Base-by-base conservation (phyloP, 1,140 invertebrate species). In the Hycleus cichorii region DNA sequence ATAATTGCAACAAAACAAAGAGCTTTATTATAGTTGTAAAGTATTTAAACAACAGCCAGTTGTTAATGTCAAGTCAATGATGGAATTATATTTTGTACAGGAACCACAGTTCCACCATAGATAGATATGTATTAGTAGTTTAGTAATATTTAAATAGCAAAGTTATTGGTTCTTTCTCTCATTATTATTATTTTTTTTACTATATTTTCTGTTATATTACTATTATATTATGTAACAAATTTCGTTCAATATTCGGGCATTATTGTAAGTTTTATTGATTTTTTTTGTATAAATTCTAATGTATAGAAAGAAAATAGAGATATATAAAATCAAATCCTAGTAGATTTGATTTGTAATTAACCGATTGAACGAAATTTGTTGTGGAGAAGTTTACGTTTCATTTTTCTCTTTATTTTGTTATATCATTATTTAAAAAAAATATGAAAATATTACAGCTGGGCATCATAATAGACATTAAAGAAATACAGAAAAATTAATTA, bases 1-100 rank as follows among this genome's bases (percentile, higher is more conserved):
- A 40, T 52, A 55, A 48, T 50, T 57, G 24, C 11, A 56, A 50
- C 45, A 49, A 51, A n/a, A 4, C 11, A 45, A 24, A 46, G 42
- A 40, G 47, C 46, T 40, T 55, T 60, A 60, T 53, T 60, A 52
- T 60, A 57, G 47, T 59, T 56, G 54, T 62, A 61, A 62, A 59
- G 49, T 51, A 56, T 61, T 46, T 46, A 24, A 58, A 58, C 63
- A 64, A 58, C 64, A 65, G 64, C 64, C 64, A 65, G 64, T 60
- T 52, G 60, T 63, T 63, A 63, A 59, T 63, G 57, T 54, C 18
- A 58, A 62, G 57, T 63, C 52, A 63, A 63, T 63, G 55, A 58
- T 48, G 56, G 60, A 49, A 42, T 54, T 63, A 59, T 63, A 63
- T 63, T 63, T 63, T 63, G 57, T 63, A 63, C 60, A 63, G 55